These are phyloP conservation scores for Proctacanthus coquilletti DNA, from an alignment of 1,140 invertebrate genomes.

Conservation along the genomic window DNA sequence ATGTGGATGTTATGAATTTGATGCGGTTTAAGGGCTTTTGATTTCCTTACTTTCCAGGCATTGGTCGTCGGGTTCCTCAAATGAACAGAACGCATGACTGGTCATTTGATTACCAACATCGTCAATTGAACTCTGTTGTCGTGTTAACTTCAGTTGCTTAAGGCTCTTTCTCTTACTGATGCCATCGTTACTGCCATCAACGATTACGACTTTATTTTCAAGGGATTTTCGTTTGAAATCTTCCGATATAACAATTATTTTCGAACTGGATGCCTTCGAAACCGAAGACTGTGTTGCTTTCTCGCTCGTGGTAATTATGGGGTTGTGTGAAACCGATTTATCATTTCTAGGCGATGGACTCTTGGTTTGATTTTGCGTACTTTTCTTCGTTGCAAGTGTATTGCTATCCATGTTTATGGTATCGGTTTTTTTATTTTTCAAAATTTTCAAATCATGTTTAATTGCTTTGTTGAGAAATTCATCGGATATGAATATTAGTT, in stretches of 20 bases:
- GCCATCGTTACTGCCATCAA: neutral
- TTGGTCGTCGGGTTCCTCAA: constrained; percentile 3
- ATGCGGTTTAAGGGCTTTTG: too few species aligned
- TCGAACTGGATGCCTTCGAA: neutral
- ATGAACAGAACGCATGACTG: constrained; percentile 6
- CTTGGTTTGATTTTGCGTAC: neutral
- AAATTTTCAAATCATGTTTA: constrained; percentile 4
- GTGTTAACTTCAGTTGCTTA: neutral
- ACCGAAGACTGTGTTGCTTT: neutral
- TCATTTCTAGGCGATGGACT: neutral
- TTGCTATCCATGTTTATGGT: neutral
- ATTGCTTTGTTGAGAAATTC: constrained; percentile 6
- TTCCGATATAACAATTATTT: constrained; percentile 1
- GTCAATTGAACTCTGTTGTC: constrained; percentile 4
- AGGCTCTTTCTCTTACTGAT: neutral
- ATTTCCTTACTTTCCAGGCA: constrained; percentile 5
- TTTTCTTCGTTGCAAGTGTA: neutral
- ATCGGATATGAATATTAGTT: constrained; percentile 8
- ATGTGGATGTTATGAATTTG: too few species aligned
- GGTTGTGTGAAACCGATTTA: neutral
- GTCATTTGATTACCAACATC: constrained; percentile 5
- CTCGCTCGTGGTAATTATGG: neutral
- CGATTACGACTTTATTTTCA: neutral
- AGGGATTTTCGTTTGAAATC: constrained; percentile 2
- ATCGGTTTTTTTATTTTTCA: neutral